phyloP scores from a whole-genome alignment of 2,888 invertebrate genomes.

The Dolichopus griseipennis region DNA sequence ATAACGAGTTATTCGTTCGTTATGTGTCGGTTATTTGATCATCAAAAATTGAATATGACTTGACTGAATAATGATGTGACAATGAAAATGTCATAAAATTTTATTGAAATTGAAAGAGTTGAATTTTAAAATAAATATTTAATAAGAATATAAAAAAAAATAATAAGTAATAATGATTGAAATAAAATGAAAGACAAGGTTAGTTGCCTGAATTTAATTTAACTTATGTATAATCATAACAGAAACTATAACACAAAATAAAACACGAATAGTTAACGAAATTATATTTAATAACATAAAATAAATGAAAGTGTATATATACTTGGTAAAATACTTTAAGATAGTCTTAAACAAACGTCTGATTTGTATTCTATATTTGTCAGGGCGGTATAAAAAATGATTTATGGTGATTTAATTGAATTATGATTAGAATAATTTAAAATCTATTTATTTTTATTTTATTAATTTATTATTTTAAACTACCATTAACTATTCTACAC shows the following conservation, averaged over 20 bases:
- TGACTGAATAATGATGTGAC: background rate
- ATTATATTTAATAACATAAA: too few relatives aligned
- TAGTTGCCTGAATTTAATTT: background rate
- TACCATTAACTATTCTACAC: too few relatives aligned
- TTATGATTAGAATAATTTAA: background rate
- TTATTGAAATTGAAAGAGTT: constrained; percentile 6
- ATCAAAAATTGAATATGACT: background rate
- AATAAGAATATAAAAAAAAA: constrained; percentile 2
- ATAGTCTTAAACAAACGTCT: background rate
- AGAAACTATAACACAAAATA: too few relatives aligned
- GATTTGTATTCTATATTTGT: background rate
- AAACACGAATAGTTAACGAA: too few relatives aligned
- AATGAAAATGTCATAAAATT: background rate
- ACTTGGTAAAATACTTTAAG: too few relatives aligned
- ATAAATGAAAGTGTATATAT: too few relatives aligned
- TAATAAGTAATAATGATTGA: background rate
- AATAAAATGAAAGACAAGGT: background rate
- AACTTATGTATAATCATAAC: too few relatives aligned
- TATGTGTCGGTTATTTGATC: background rate
- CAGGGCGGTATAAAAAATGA: background rate
- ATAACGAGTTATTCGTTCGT: background rate
- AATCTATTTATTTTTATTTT: background rate
- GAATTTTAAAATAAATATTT: background rate
- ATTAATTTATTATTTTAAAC: background rate
- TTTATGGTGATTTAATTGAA: constrained; percentile 6